Percentiles rank a stretch among this genome's conserved stretches.
Conservation (phyloP, 2,113 vertebrate genomes). For the Naja naja region DNA sequence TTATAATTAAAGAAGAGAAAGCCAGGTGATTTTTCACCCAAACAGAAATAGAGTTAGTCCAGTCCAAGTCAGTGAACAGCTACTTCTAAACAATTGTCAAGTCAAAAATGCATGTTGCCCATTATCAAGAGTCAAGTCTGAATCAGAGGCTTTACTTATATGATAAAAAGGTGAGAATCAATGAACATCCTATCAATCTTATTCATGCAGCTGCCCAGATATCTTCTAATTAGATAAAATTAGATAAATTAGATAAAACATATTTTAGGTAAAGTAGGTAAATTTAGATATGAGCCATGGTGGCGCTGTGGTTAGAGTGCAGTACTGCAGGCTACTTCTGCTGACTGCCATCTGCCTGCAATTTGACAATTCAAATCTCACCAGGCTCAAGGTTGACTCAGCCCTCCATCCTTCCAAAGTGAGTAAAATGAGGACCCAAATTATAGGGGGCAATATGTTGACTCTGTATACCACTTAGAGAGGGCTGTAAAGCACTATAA, state of each 20-base stretch:
- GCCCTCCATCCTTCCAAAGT: no score
- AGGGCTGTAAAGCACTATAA: no score
- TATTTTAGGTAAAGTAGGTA: neutral
- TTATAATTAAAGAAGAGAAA: constrained; percentile 27
- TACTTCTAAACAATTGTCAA: neutral
- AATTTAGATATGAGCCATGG: no score
- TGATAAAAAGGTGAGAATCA: neutral
- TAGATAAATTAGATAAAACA: neutral
- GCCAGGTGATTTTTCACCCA: constrained; percentile 1
- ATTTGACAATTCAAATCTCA: no score
- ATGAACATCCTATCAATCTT: neutral
- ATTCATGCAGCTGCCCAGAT: neutral
- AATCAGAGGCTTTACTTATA: neutral
- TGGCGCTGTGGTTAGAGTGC: no score
- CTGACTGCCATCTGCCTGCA: no score
- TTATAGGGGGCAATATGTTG: no score
- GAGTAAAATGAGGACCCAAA: no score
- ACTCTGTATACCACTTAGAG: no score
- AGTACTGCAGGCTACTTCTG: no score
- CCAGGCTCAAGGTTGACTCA: no score
- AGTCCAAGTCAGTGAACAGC: neutral
- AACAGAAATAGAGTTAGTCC: neutral
- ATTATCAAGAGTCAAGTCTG: neutral
- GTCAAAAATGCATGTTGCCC: neutral
- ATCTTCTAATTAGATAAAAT: neutral